Conservation (phyloP, 2,113 vertebrate genomes). For the Elanus axillaris region DNA sequence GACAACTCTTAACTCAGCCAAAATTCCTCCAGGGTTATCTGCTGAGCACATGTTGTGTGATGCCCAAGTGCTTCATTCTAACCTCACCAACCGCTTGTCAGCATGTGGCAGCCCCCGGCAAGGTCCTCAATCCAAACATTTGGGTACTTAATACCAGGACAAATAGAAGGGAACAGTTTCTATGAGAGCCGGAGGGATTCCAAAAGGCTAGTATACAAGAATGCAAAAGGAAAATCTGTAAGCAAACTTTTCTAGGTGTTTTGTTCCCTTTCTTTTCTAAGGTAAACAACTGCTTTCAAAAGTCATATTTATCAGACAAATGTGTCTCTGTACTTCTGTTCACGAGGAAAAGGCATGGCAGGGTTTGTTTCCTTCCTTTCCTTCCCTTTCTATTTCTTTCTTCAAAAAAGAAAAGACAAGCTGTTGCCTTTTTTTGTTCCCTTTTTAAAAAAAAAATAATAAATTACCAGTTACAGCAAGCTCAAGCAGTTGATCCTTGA, state of each 20-base stretch:
- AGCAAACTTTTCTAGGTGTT: not conserved
- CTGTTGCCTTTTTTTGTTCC: not conserved
- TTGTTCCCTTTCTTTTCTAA: not conserved
- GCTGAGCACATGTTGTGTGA: accelerated
- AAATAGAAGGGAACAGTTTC: not conserved
- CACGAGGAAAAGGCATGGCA: not conserved
- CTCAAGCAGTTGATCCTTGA: not conserved
- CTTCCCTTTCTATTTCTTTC: not conserved
- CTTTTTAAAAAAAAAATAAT: not conserved
- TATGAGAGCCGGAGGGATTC: not conserved
- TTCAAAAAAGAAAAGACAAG: not conserved
- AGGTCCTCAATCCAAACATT: not conserved
- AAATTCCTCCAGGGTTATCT: slow-evolving; percentile 41
- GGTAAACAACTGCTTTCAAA: not conserved
- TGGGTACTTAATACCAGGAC: not conserved
- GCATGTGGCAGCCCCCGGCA: not conserved
- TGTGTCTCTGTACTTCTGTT: not conserved
- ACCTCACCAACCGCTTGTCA: not conserved
- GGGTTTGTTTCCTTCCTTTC: not conserved
- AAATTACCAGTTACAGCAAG: not conserved
- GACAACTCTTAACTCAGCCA: not conserved
- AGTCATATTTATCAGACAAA: not conserved
- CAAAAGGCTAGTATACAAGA: not conserved
- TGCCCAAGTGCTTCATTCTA: not conserved
- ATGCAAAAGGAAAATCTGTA: not conserved